Conservation (phyloP, 2,113 vertebrate species). For the Mormyrus iriodes region DNA sequence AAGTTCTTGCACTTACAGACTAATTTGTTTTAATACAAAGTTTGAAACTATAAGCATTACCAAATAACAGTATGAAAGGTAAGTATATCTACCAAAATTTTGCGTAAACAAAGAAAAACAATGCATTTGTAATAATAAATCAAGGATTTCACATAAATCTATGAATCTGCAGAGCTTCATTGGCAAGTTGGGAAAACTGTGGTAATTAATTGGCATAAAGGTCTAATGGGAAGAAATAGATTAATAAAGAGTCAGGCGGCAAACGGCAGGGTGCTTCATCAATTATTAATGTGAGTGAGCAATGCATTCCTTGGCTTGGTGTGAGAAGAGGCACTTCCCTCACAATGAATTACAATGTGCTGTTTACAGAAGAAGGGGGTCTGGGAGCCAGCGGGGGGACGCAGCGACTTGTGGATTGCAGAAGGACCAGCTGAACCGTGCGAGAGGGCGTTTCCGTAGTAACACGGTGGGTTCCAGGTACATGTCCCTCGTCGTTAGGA, state of each 20-base stretch:
- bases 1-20: neutral
- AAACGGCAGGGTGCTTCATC: neutral
- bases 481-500: neutral
- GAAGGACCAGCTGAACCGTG: neutral
- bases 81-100: neutral
- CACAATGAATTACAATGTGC: constrained; percentile 1
- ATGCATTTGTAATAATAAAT: neutral
- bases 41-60: neutral
- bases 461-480: neutral
- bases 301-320: neutral
- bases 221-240: constrained; percentile 15
- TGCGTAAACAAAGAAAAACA: neutral
- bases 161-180: constrained; percentile 2
- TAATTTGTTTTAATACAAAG: neutral
- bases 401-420: neutral
- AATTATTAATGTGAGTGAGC: constrained; percentile 11
- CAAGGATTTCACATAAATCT: neutral
- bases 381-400: neutral
- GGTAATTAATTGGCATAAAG: constrained; percentile 14
- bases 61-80: neutral
- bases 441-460: neutral
- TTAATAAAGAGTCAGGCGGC: constrained; percentile 14
- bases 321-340: neutral
- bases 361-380: neutral
- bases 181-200: neutral